phyloP scores from a whole-genome alignment of 1,140 invertebrate species.

The Bathynomus jamesi region DNA sequence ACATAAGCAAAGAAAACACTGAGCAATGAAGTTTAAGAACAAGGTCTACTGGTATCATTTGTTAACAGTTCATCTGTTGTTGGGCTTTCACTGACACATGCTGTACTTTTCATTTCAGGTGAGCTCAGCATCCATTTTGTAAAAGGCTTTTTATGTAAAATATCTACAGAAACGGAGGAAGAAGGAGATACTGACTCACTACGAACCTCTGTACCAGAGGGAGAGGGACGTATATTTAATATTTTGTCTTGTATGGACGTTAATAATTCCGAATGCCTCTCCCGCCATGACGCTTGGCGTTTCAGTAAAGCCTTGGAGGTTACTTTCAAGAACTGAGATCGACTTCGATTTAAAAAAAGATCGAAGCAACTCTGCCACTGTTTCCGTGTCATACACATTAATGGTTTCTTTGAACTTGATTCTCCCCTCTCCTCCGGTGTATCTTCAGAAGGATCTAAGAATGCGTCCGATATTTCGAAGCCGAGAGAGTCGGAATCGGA shows the following conservation, averaged over 20 bases:
- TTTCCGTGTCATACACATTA: not conserved
- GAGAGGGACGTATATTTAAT: not conserved
- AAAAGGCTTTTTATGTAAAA: too few relatives aligned
- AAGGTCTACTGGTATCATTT: too few relatives aligned
- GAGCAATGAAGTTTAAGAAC: too few relatives aligned
- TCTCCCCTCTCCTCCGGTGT: not conserved
- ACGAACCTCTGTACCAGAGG: too few relatives aligned
- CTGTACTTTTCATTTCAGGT: too few relatives aligned
- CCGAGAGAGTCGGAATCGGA: not conserved
- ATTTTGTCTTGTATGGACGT: not conserved
- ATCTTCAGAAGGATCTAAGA: not conserved
- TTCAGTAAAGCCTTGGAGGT: not conserved
- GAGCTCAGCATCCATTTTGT: too few relatives aligned
- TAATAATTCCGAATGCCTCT: not conserved
- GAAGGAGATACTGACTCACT: too few relatives aligned
- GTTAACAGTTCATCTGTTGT: too few relatives aligned
- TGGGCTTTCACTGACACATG: too few relatives aligned
- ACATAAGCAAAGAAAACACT: too few relatives aligned
- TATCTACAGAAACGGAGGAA: too few relatives aligned
- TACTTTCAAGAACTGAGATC: not conserved
- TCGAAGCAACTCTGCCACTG: not conserved
- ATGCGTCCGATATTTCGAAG: not conserved
- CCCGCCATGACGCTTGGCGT: not conserved
- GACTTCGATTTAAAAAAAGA: not conserved
- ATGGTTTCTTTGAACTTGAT: not conserved